Conservation (phyloP, 2,888 invertebrate species). For the Marronus borbonicus region DNA sequence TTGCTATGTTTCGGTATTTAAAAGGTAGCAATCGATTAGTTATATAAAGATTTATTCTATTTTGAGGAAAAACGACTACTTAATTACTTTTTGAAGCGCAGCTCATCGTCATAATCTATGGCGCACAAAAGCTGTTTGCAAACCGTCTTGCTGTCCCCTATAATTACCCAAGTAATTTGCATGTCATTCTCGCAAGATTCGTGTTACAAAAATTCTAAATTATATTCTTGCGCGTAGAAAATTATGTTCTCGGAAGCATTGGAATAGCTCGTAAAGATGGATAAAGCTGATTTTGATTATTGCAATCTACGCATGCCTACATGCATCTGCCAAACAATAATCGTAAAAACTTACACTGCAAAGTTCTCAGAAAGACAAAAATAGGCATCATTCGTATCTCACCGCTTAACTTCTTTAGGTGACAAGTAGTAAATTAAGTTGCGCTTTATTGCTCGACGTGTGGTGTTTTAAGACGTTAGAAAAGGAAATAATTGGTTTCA, state of each 20-base stretch:
- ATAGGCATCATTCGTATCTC: slow-evolving; percentile 6
- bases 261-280: slow-evolving; percentile 6
- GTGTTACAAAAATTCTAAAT: slow-evolving; percentile 11
- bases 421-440: neutral
- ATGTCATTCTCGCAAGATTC: slow-evolving; percentile 13
- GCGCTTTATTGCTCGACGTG: neutral
- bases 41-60: too few relatives aligned
- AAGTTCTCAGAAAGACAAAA: slow-evolving; percentile 21
- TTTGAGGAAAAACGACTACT: neutral
- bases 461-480: neutral
- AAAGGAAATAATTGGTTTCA: slow-evolving; percentile 19
- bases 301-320: neutral
- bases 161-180: slow-evolving; percentile 22
- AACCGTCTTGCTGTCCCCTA: neutral
- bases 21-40: too few relatives aligned
- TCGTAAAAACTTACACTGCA: neutral
- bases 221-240: slow-evolving; percentile 11
- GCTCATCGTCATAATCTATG: neutral
- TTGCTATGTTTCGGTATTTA: too few relatives aligned
- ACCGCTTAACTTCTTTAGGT: slow-evolving; percentile 22
- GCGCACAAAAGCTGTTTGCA: slow-evolving; percentile 6
- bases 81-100: neutral
- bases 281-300: slow-evolving; percentile 13
- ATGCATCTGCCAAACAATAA: neutral
- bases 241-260: neutral